Percentiles rank a stretch among this genome's conserved stretches.
These are phyloP conservation scores for Drosophila subobscura DNA, from an alignment of 1,140 invertebrate genomes.

Conservation along the genomic window DNA sequence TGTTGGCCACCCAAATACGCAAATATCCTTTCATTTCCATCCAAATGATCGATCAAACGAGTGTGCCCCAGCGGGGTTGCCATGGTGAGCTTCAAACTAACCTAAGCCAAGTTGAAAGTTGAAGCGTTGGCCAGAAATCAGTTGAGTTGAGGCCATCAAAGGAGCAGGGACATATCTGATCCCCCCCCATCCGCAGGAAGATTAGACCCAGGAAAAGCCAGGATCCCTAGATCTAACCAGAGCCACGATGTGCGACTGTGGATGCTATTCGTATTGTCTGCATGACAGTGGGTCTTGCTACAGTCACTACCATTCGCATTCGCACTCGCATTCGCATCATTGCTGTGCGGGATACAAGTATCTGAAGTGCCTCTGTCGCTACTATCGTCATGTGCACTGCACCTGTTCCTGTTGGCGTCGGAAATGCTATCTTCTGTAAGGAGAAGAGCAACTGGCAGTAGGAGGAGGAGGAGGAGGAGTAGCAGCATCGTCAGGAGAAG, in stretches of 20 bases:
- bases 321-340: constrained; percentile 67
- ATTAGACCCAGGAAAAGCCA: neutral
- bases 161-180: constrained; percentile 40
- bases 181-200: neutral
- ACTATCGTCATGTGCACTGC: constrained; percentile 73
- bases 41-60: constrained; percentile 65
- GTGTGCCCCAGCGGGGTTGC: constrained; percentile 13
- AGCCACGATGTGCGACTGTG: constrained; percentile 72
- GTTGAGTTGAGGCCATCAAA: constrained; percentile 59
- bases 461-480: neutral
- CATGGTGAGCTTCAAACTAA: constrained; percentile 51
- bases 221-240: neutral
- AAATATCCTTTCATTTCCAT: constrained; percentile 43
- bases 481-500: neutral
- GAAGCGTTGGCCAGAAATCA: constrained; percentile 76
- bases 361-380: constrained; percentile 75
- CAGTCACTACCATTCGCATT: constrained; percentile 64
- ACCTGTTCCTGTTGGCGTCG: constrained; percentile 76
- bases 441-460: neutral
- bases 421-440: constrained; percentile 75
- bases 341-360: constrained; percentile 78
- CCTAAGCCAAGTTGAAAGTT: constrained; percentile 76
- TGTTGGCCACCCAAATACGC: constrained; percentile 76
- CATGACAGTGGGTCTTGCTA: constrained; percentile 67
- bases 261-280: constrained; percentile 74